Conservation (phyloP, 2,888 invertebrate species). For the Metallyticus violacea region DNA sequence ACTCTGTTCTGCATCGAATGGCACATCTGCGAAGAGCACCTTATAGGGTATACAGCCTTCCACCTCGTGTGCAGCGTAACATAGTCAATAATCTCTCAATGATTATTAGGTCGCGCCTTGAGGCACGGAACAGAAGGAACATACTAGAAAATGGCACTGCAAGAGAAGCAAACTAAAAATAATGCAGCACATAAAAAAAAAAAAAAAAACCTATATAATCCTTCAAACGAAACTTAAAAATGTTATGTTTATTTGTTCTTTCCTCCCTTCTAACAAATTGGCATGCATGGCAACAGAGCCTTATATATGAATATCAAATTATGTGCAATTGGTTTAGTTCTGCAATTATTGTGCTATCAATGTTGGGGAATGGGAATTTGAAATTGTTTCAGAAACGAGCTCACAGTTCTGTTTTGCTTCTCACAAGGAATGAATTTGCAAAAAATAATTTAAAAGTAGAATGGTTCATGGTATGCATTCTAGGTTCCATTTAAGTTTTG, state of each 20-base stretch:
- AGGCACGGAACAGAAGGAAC: background rate
- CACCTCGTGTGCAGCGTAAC: constrained; percentile 8
- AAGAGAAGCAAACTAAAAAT: background rate
- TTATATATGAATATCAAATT: no score
- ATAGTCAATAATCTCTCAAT: constrained; percentile 23
- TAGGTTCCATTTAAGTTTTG: no score
- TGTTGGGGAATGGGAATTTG: no score
- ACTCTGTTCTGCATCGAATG: background rate
- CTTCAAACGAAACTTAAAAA: background rate
- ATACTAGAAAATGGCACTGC: background rate
- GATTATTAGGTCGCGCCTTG: constrained; percentile 20
- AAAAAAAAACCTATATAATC: no score
- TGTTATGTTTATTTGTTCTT: background rate
- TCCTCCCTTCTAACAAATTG: background rate
- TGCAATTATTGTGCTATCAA: no score
- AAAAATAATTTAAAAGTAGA: no score
- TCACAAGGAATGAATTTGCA: no score
- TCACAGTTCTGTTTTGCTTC: no score
- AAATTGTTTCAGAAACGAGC: no score
- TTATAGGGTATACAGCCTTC: background rate
- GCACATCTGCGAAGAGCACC: background rate
- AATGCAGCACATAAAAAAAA: background rate
- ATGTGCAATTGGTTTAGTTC: no score
- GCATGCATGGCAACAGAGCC: no score
- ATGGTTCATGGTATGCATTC: no score